Evolutionary conservation across 2,113 vertebrate species (phyloP), one percentile per base, ranked within the genome.

Genomic region (Lepus americanus): DNA sequence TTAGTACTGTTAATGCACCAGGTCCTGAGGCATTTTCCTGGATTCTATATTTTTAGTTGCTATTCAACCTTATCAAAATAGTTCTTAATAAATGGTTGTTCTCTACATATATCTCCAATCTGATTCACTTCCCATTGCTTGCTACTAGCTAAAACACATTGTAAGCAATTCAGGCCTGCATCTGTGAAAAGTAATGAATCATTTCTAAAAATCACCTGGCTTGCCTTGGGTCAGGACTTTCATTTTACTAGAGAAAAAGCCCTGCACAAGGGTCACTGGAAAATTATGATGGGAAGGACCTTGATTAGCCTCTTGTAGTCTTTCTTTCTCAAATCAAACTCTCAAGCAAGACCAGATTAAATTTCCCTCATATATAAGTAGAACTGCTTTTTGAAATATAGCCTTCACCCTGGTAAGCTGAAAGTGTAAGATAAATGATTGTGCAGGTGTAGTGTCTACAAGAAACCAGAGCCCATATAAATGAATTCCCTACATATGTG

Each of bases 271-370:
- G 55, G 53, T 59, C 31, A 95, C 92, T 64, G 49, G 29, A 81
- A 95, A 87, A 89, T 92, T 96, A 77, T 93, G 22, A 77, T 49
- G 88, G 59, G 27, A 82, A 94, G 59, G 49, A 93, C 51, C 49
- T 94, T 96, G 72, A 84, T 96, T 88, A 93, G 72, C 72, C 63
- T 88, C 78, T 84, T 84, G 44, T 61, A 81, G 66, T 91, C 69
- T 92, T 92, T 95, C 31, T 78, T 94, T n/a, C 33, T 59, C 36
- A 87, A 90, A 90, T 94, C 67, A 96, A 81, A 92, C 44, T 6
- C 67, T 88, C 39, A 61, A 81, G 63, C 53, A 96, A 94, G 9
- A 90, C 14, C 55, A 92, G 59, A 88, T 11, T 96, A 31, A 17
- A 74, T 95, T 93, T 89, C 44, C 83, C 25, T 92, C 73, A 92